Conservation (phyloP, 2,888 invertebrate genomes). For the Iselma pallidipennis region DNA sequence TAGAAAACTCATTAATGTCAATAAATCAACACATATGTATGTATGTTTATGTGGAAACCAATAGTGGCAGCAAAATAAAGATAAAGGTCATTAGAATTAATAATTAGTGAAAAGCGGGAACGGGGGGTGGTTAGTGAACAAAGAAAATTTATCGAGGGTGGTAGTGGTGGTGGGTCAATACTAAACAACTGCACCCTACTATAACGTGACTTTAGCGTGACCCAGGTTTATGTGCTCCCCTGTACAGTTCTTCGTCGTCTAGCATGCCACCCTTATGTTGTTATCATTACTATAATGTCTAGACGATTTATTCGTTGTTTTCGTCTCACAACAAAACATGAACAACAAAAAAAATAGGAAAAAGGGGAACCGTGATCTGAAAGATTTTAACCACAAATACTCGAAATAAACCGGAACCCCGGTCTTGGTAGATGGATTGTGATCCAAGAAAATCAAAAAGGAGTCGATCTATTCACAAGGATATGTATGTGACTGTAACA, state of each 20-base stretch:
- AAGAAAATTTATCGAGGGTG: constrained; percentile 17
- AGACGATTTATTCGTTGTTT: constrained; percentile 15
- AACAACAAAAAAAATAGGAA: not conserved
- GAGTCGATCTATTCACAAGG: not conserved
- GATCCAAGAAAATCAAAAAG: not conserved
- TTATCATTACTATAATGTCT: constrained; percentile 12
- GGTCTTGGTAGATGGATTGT: not conserved
- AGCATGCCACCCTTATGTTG: constrained; percentile 8
- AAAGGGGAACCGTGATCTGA: too few relatives aligned
- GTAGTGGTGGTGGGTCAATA: constrained; percentile 25
- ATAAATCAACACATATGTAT: not conserved
- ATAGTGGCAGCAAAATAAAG: constrained; percentile 7
- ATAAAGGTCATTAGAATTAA: constrained; percentile 28
- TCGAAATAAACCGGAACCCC: not conserved
- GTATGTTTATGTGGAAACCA: too few relatives aligned
- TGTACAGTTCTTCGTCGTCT: not conserved
- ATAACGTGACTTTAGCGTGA: constrained; percentile 29
- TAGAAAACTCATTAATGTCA: not conserved
- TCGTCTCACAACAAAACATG: not conserved
- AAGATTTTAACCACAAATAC: not conserved
- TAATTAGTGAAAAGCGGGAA: constrained; percentile 26
- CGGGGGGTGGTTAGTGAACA: constrained; percentile 20
- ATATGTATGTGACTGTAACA: not conserved
- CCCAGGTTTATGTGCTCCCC: constrained; percentile 21
- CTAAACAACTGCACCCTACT: constrained; percentile 11